These are phyloP conservation scores for Chamaetylas fuelleborni DNA, from an alignment of 2,113 vertebrate species.

Conservation along the genomic window DNA sequence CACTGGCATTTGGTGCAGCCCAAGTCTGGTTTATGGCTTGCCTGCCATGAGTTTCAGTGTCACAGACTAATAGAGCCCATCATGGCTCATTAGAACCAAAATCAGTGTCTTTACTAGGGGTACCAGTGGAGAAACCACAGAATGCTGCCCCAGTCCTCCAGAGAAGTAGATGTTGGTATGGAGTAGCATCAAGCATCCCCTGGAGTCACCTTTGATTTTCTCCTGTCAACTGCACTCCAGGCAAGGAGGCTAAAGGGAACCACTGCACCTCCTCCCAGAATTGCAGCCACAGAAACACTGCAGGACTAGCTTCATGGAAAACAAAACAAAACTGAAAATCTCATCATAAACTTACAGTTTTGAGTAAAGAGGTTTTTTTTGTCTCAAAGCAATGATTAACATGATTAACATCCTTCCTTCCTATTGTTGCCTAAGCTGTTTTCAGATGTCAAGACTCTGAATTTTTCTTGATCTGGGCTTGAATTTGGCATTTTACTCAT, in stretches of 20 bases:
- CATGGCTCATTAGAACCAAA: not conserved
- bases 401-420: not conserved
- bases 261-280: not conserved
- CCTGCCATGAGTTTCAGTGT: not conserved
- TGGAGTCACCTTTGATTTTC: not conserved
- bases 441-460: not conserved
- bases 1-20: not conserved
- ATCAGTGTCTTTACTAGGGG: not conserved
- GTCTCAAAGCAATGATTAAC: not conserved
- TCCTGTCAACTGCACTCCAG: not conserved
- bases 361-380: not conserved
- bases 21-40: not conserved
- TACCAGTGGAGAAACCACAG: not conserved
- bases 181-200: not conserved
- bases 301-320: not conserved
- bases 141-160: not conserved
- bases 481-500: not conserved
- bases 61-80: not conserved
- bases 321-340: not conserved
- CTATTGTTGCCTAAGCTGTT: not conserved
- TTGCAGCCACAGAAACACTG: fast-evolving
- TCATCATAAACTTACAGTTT: not conserved
- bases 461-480: not conserved
- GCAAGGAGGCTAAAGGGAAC: not conserved
- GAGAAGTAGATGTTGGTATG: not conserved